Percentiles rank a stretch among this genome's conserved stretches.
Evolutionary conservation across 2,888 invertebrate genomes (phyloP).

Genomic region (Alentia gelatinosa): DNA sequence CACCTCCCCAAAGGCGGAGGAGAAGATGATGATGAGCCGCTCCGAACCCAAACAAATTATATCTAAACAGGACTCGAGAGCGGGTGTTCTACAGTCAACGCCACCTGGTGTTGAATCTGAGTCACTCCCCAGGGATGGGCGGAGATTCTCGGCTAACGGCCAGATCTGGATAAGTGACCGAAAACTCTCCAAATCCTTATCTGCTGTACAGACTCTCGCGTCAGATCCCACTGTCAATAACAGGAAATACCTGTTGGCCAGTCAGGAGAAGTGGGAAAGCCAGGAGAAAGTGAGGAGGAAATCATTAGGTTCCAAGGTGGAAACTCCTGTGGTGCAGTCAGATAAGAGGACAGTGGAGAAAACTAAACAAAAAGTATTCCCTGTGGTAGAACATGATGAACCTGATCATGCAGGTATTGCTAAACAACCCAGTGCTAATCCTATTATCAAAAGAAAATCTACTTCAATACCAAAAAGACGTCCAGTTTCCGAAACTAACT

Average conservation of each 20-base stretch:
- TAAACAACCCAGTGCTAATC: not conserved
- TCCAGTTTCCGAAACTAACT: slow-evolving; percentile 21
- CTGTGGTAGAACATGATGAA: not conserved
- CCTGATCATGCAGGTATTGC: not conserved
- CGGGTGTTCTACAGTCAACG: not conserved
- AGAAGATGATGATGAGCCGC: not conserved
- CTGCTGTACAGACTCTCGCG: not conserved
- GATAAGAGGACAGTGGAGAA: not conserved
- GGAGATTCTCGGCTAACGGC: not conserved
- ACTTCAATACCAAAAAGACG: not conserved
- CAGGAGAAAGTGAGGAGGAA: slow-evolving; percentile 15
- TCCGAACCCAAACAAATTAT: not conserved
- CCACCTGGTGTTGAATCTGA: not conserved
- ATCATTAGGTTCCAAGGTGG: not conserved
- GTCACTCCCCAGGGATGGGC: not conserved
- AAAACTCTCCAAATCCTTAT: not conserved
- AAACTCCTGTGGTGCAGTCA: not conserved
- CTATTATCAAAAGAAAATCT: not conserved
- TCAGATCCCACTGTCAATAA: not conserved
- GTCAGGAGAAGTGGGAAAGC: not conserved
- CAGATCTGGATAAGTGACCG: slow-evolving; percentile 20
- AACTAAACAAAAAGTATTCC: not conserved
- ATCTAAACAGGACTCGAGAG: not conserved
- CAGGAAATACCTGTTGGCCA: not conserved
- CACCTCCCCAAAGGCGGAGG: not conserved